Conservation (phyloP, 2,113 vertebrate species). For the Pachypanchax playfairii region DNA sequence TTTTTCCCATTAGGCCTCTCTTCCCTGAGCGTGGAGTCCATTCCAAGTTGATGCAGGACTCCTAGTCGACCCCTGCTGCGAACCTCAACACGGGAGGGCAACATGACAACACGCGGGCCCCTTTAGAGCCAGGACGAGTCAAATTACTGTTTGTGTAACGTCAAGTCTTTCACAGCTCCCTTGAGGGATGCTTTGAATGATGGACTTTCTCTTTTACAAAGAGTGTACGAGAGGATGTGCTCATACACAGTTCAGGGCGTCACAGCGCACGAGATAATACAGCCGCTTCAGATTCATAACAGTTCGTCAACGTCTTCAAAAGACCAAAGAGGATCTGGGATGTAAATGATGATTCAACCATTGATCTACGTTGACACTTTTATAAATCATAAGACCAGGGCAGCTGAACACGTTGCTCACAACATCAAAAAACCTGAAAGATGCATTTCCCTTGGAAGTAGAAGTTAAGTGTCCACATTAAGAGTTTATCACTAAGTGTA, state of each 20-base stretch:
- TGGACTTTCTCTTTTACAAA: constrained; percentile 63
- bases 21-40: constrained; percentile 48
- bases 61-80: constrained; percentile 43
- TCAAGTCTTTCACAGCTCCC: constrained; percentile 54
- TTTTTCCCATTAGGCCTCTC: constrained; percentile 71
- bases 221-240: constrained; percentile 53
- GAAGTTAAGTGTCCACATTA: constrained; percentile 51
- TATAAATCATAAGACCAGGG: constrained; percentile 6
- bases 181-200: constrained; percentile 64
- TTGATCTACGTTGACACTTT: constrained; percentile 5
- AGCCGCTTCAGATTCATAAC: constrained; percentile 50
- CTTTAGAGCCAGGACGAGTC: constrained; percentile 62
- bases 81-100: constrained; percentile 44
- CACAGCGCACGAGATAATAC: constrained; percentile 50
- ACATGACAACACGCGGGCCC: constrained; percentile 64
- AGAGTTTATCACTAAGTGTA: constrained; percentile 47
- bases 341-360: constrained; percentile 40
- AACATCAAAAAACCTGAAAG: constrained; percentile 3
- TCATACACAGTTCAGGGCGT: constrained; percentile 39
- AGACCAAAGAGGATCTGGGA: constrained; percentile 45
- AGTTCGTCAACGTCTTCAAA: constrained; percentile 21
- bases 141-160: constrained; percentile 73
- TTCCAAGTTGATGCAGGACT: constrained; percentile 66
- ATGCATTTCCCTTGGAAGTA: constrained; percentile 44
- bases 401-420: neutral